phyloP scores from a whole-genome alignment of 2,797 vertebrate genomes.

The Psittacula derbiana region DNA sequence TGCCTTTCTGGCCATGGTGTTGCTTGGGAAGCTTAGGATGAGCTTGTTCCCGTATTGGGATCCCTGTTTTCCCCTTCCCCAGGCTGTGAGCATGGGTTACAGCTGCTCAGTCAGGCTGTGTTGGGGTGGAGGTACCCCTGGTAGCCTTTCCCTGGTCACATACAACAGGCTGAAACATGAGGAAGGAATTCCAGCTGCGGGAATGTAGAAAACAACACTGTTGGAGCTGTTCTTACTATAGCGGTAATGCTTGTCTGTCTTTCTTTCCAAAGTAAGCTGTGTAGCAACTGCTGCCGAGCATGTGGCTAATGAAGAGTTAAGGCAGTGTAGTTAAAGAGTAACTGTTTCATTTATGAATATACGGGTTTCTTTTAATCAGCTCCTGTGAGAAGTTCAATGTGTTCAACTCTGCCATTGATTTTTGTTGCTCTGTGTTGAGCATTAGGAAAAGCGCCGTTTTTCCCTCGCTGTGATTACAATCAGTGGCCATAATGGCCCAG shows the following conservation, averaged over 20 bases:
- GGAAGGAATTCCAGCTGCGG: background rate
- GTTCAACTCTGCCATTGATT: constrained; percentile 19
- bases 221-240: accelerated
- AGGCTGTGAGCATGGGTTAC: background rate
- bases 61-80: background rate
- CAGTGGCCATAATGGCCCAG: constrained; percentile 33
- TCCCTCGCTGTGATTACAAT: constrained; percentile 1
- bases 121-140: background rate
- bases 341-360: background rate
- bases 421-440: background rate
- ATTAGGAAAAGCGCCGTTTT: background rate
- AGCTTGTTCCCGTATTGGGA: background rate
- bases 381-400: background rate
- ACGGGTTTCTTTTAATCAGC: background rate
- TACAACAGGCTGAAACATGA: background rate
- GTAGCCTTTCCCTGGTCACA: background rate
- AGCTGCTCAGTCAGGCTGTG: background rate
- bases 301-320: background rate
- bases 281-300: background rate
- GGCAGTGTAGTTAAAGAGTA: background rate
- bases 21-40: background rate
- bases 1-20: background rate
- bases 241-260: background rate
- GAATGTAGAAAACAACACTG: too few relatives aligned
- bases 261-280: background rate